Conservation (phyloP, 2,113 vertebrate genomes). For the Urocynchramus pylzowi region DNA sequence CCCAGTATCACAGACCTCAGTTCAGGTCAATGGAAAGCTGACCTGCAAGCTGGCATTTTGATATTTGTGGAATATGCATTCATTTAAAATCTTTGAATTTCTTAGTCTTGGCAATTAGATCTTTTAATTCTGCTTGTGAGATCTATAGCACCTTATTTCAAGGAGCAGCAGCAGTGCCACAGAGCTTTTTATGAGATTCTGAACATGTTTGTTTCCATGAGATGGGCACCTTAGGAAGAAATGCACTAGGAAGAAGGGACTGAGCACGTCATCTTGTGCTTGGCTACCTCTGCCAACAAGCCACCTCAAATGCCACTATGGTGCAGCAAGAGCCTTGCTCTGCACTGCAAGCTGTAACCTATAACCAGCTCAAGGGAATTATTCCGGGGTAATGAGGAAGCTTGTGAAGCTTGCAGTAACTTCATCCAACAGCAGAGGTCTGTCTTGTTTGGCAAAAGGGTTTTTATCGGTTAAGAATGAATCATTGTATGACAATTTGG, state of each 20-base stretch:
- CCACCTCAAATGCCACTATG: rapidly evolving
- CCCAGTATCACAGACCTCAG: background rate
- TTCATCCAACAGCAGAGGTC: conserved; percentile 33
- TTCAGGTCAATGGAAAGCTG: background rate
- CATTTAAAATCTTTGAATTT: background rate
- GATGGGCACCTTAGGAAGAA: background rate
- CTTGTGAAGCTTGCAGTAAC: background rate
- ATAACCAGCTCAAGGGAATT: background rate
- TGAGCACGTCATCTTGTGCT: background rate
- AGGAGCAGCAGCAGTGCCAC: background rate
- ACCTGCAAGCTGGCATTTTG: background rate
- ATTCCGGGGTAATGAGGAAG: background rate
- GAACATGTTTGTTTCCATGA: background rate
- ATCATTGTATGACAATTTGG: background rate
- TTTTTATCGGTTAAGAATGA: background rate
- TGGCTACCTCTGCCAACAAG: background rate
- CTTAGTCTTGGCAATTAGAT: rapidly evolving
- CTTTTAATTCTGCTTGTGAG: background rate
- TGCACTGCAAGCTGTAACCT: background rate
- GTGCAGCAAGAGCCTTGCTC: background rate
- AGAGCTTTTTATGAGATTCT: rapidly evolving
- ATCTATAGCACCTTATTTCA: background rate
- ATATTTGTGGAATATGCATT: background rate
- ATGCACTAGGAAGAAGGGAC: background rate
- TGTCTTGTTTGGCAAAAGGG: background rate